A percentile compares a stretch with the other conserved stretches of the same genome.
Conservation (phyloP, 2,113 vertebrate species). For the Leptobrachium ailaonicum region DNA sequence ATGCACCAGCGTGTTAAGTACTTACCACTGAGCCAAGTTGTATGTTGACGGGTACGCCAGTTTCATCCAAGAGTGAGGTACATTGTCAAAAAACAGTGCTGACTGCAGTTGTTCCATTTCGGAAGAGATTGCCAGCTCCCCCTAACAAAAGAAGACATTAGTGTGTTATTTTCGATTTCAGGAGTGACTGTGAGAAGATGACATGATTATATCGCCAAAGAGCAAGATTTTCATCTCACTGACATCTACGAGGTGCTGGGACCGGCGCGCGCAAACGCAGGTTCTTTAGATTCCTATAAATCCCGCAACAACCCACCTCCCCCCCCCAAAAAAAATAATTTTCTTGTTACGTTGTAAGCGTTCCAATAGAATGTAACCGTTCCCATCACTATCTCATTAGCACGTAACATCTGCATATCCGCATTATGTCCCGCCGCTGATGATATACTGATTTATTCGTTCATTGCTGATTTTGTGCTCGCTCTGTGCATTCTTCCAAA, state of each 20-base stretch:
- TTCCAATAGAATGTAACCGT: too few species aligned
- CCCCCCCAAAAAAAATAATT: too few species aligned
- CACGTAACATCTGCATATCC: too few species aligned
- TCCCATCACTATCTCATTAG: too few species aligned
- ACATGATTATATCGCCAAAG: constrained; percentile 88
- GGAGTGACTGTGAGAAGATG: constrained; percentile 90
- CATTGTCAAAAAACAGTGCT: constrained; percentile 88
- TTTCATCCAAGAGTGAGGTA: constrained; percentile 86
- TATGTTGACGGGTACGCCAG: constrained; percentile 86
- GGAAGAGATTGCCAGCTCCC: constrained; percentile 90
- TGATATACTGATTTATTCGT: too few species aligned
- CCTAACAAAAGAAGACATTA: constrained; percentile 96
- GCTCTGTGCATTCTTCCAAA: constrained; percentile 16
- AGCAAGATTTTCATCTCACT: constrained; percentile 60
- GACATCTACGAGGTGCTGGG: constrained; percentile 74
- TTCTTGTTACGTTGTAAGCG: too few species aligned
- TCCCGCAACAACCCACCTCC: constrained; percentile 44
- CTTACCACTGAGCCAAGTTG: constrained; percentile 77
- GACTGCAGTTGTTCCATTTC: constrained; percentile 91
- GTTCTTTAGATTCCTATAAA: constrained; percentile 54
- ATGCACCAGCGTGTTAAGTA: constrained; percentile 39
- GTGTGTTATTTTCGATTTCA: constrained; percentile 83
- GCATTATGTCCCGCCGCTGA: too few species aligned
- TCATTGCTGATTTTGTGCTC: not conserved
- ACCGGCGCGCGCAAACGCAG: constrained; percentile 60